A percentile compares a stretch with the other conserved stretches of the same genome.
Conservation (phyloP, 2,113 vertebrate genomes). For the Willisornis vidua region DNA sequence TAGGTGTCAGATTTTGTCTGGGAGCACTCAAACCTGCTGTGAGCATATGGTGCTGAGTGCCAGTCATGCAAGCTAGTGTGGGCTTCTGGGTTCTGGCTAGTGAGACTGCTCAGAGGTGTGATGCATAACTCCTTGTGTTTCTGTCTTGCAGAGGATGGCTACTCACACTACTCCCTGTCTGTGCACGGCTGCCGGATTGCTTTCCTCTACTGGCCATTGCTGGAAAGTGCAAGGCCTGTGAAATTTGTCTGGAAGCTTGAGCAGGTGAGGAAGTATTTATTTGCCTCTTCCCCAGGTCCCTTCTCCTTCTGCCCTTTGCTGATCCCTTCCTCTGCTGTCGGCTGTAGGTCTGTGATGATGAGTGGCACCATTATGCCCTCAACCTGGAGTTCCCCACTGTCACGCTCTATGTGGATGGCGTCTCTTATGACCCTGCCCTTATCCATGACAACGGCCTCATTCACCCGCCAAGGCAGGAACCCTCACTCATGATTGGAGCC, state of each 20-base stretch:
- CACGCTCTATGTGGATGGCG: slow-evolving; percentile 91
- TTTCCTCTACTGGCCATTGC: slow-evolving; percentile 95
- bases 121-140: background rate
- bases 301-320: background rate
- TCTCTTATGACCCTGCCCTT: slow-evolving; percentile 95
- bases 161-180: slow-evolving; percentile 92
- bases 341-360: slow-evolving; percentile 89
- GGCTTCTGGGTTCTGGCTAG: background rate
- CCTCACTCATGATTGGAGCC: slow-evolving; percentile 91
- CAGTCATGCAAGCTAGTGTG: fast-evolving
- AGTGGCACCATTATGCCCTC: slow-evolving; percentile 97
- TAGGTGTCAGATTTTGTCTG: background rate
- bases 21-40: background rate
- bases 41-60: background rate
- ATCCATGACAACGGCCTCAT: slow-evolving; percentile 97
- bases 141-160: slow-evolving; percentile 85
- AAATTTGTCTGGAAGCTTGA: slow-evolving; percentile 99
- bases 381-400: slow-evolving; percentile 95
- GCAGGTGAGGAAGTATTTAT: slow-evolving; percentile 80
- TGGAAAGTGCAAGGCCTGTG: slow-evolving; percentile 90
- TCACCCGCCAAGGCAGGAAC: slow-evolving; percentile 83
- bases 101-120: background rate
- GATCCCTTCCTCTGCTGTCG: background rate
- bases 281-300: background rate
- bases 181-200: slow-evolving; percentile 95